Evolutionary conservation across 2,797 vertebrate species (phyloP).

Genomic region (Darevskia nairensis): DNA sequence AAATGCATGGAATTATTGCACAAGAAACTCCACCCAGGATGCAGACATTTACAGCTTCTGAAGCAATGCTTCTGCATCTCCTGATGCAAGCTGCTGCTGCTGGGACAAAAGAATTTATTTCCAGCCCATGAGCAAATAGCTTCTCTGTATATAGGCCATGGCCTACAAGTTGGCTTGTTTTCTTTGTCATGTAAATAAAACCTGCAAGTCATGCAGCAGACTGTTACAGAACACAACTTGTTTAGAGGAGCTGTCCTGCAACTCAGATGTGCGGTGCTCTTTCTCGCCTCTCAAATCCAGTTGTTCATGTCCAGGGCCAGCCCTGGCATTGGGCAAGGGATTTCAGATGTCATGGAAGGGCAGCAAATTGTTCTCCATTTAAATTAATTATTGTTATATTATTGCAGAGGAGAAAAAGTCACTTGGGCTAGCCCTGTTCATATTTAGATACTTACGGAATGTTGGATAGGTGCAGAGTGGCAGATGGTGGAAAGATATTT

Average conservation of each 20-base stretch:
- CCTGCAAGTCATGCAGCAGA: background rate
- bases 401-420: background rate
- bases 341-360: background rate
- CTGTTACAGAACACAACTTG: background rate
- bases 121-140: background rate
- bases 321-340: background rate
- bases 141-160: background rate
- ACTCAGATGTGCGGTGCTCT: background rate
- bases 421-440: background rate
- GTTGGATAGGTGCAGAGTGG: conserved; percentile 92
- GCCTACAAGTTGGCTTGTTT: background rate
- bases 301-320: background rate
- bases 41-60: background rate
- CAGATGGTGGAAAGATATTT: conserved; percentile 92
- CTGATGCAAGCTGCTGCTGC: background rate
- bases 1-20: background rate
- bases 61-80: background rate
- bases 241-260: background rate
- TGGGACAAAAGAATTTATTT: background rate
- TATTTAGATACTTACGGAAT: conserved; percentile 86
- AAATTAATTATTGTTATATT: background rate
- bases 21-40: background rate
- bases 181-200: background rate
- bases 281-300: background rate
- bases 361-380: background rate